These are phyloP conservation scores for Scaptomyza reducta DNA, from an alignment of 2,888 invertebrate species.

Conservation along the genomic window DNA sequence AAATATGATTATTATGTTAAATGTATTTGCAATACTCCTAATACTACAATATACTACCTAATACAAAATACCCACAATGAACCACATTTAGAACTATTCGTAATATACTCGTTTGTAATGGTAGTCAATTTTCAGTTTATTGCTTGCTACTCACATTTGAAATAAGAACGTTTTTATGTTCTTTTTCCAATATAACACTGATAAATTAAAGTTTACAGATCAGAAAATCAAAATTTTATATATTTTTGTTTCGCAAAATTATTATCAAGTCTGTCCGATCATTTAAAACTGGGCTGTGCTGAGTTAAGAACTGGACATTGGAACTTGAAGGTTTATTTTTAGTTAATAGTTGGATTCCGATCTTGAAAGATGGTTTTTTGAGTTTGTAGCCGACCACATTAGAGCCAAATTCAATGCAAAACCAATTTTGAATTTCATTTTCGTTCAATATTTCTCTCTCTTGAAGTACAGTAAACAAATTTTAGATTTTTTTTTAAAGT, in stretches of 20 bases:
- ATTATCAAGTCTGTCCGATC: slow-evolving; percentile 21
- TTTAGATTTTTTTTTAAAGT: slow-evolving; percentile 22
- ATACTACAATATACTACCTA: slow-evolving; percentile 15
- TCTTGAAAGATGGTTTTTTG: slow-evolving; percentile 22
- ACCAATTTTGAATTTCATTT: slow-evolving; percentile 20
- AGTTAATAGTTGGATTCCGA: slow-evolving; percentile 23
- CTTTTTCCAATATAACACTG: slow-evolving; percentile 4
- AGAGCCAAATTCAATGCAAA: slow-evolving; percentile 30
- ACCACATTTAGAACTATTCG: slow-evolving; percentile 43
- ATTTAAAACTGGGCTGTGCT: slow-evolving; percentile 1
- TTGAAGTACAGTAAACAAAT: slow-evolving; percentile 24
- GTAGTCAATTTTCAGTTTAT: slow-evolving; percentile 40
- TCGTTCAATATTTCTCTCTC: slow-evolving; percentile 9
- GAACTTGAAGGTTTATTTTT: slow-evolving; percentile 6
- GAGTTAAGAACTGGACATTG: slow-evolving; percentile 15
- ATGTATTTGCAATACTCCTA: slow-evolving; percentile 45
- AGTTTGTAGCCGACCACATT: not conserved
- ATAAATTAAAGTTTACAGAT: slow-evolving; percentile 36
- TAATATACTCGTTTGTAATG: slow-evolving; percentile 57
- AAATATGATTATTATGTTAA: slow-evolving; percentile 53
- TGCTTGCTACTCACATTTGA: slow-evolving; percentile 51
- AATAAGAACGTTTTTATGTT: slow-evolving; percentile 30
- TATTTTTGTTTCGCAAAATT: slow-evolving; percentile 11
- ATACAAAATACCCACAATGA: slow-evolving; percentile 24
- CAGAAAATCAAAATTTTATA: slow-evolving; percentile 26